phyloP scores from a whole-genome alignment of 2,113 vertebrate genomes.

The Dunckerocampus dactyliophorus region DNA sequence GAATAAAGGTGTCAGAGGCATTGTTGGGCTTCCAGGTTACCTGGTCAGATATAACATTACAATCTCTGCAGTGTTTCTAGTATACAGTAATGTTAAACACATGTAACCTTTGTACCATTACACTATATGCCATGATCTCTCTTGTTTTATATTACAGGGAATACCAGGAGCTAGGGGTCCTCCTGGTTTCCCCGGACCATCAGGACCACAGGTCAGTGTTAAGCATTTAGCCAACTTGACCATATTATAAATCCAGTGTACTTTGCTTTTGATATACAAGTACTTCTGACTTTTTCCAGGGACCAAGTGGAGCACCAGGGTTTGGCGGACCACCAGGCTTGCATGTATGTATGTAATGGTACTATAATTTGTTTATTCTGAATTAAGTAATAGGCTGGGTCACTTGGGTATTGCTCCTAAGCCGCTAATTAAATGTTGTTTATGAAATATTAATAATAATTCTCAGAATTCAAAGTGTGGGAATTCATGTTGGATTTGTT shows the following conservation, averaged over 20 bases:
- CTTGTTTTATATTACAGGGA: slow-evolving; percentile 55
- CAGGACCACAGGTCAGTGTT: slow-evolving; percentile 60
- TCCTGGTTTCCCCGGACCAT: slow-evolving; percentile 58
- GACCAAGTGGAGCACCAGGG: slow-evolving; percentile 56
- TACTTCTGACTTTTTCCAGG: slow-evolving; percentile 51
- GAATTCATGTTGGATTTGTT: not conserved
- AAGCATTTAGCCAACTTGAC: not conserved
- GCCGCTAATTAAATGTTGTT: no score
- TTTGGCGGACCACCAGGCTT: slow-evolving; percentile 66
- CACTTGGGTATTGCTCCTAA: no score
- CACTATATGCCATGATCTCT: not conserved
- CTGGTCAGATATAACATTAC: slow-evolving; percentile 47
- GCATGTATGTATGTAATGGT: slow-evolving; percentile 40
- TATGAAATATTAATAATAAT: not conserved
- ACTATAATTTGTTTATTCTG: no score
- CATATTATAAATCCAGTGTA: not conserved
- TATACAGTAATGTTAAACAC: not conserved
- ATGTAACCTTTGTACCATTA: not conserved
- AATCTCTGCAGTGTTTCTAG: not conserved
- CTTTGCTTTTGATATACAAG: not conserved
- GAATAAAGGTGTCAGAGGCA: slow-evolving; percentile 59
- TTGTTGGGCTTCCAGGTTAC: slow-evolving; percentile 64
- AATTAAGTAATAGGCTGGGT: no score
- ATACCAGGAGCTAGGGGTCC: slow-evolving; percentile 64
- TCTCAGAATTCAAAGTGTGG: not conserved